Base-by-base conservation (phyloP, 1,140 invertebrate genomes). In the Apocrypta bakeri region DNA sequence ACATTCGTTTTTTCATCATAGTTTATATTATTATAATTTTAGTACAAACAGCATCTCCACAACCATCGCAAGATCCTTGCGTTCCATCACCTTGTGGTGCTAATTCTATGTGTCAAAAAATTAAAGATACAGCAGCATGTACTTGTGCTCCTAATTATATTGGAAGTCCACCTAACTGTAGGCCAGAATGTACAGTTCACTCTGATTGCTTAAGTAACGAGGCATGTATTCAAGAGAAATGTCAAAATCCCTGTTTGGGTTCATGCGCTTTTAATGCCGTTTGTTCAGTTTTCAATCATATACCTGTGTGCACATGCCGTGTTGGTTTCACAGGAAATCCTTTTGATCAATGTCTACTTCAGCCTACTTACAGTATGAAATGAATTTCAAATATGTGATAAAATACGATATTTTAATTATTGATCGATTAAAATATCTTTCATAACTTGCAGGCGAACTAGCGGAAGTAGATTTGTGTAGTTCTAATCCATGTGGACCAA, bases 41-140 rank as follows among this genome's bases (percentile, higher is more conserved):
- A 84, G 86, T 89, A 14, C 86, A 90, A 71, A 82, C 84, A 73
- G 84, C 86, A 79, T 71, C 82, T 79, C 24, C 82, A 71, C 84
- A 85, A 78, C 79, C 86, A 27, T 85, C 90, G 66, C 87, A 91
- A 85, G 93, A 96, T 90, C 95, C 95, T 56, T 97, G 96, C 88
- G 90, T 94, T 14, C 95, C 96, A 56, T 94, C 95, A 56, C 96
- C 95, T 25, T 97, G 96, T 89, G 96, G 96, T 7, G 92, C 94
- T 25, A 93, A 95, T 87, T 93, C 95, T 7, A 92, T 95, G 86
- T 97, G 96, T 88, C 92, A 94, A 84, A 90, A 94, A 81, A 90
- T 93, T 66, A 93, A 94, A 73, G 93, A 93, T 78, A 91, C 93
- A 75, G 93, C 95, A 0, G 94, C 94, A 0, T 97, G 96, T 85